Percentiles rank a stretch among this genome's conserved stretches.
These are phyloP conservation scores for Platyura marginata DNA, from an alignment of 1,140 invertebrate species.

Conservation along the genomic window DNA sequence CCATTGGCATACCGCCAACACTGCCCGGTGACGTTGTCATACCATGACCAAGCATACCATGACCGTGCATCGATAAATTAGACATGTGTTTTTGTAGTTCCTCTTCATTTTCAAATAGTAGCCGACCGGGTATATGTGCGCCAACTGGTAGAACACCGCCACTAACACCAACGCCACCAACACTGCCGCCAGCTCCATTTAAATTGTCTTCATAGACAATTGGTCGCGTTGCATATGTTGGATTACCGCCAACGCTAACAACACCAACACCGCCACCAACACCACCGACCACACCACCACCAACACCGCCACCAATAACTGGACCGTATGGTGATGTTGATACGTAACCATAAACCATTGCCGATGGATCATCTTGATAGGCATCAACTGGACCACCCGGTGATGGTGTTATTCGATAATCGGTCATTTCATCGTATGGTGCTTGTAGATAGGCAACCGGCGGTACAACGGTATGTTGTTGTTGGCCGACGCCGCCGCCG, in stretches of 20 bases:
- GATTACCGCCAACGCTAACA: conserved; percentile 23
- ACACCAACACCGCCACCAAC: conserved; percentile 15
- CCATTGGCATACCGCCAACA: conserved; percentile 10
- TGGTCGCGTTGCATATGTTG: conserved; percentile 24
- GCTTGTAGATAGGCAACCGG: conserved; percentile 18
- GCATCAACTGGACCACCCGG: conserved; percentile 32
- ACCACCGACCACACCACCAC: conserved; percentile 26
- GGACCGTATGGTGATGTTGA: conserved; percentile 43
- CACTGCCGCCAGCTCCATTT: conserved; percentile 30
- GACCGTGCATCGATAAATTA: conserved; percentile 21
- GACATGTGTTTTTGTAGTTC: conserved; percentile 45
- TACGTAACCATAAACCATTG: conserved; percentile 41
- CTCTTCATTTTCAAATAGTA: conserved; percentile 50
- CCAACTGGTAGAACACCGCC: conserved; percentile 23
- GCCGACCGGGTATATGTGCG: conserved; percentile 9
- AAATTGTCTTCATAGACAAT: conserved; percentile 27
- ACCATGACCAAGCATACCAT: conserved; percentile 13
- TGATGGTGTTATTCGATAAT: conserved; percentile 50
- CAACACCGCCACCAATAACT: conserved; percentile 13
- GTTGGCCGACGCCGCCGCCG: conserved; percentile 6
- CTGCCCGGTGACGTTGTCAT: conserved; percentile 7
- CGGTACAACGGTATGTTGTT: conserved; percentile 1
- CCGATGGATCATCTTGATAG: conserved; percentile 33
- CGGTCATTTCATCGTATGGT: conserved; percentile 36
- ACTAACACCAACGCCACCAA: conserved; percentile 22